phyloP scores from a whole-genome alignment of 1,140 invertebrate genomes.

The Temnothorax nylanderi region DNA sequence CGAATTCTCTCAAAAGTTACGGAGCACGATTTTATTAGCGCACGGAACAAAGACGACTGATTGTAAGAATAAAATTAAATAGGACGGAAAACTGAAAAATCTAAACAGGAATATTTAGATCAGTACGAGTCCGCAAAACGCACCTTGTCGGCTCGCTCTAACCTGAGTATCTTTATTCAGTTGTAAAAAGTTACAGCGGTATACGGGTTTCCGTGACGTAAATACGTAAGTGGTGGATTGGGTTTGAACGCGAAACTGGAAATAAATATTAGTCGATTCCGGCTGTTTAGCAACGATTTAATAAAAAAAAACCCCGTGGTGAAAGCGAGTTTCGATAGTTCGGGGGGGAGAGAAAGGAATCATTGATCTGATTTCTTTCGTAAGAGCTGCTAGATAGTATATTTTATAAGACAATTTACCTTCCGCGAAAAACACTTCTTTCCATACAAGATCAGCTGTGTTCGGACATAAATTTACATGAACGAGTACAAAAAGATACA shows the following conservation, averaged over 20 bases:
- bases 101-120: background rate
- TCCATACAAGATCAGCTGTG: background rate
- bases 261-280: conserved; percentile 18
- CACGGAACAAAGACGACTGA: background rate
- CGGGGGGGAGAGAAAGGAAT: conserved; percentile 31
- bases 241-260: conserved; percentile 1
- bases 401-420: background rate
- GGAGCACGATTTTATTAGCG: background rate
- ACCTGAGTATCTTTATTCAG: background rate
- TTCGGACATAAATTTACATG: background rate
- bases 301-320: conserved; percentile 40
- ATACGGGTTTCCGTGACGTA: conserved; percentile 4
- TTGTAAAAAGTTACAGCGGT: background rate
- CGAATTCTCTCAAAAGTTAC: background rate
- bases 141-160: background rate
- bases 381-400: conserved; percentile 13
- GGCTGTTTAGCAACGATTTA: background rate
- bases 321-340: conserved; percentile 50
- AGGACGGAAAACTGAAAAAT: background rate
- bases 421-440: conserved; percentile 21
- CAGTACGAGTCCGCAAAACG: background rate
- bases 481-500: background rate
- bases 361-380: conserved; percentile 45
- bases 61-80: background rate
- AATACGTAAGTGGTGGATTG: background rate